Evolutionary conservation across 2,888 invertebrate species (phyloP), one percentile per base, ranked within the genome.

Genomic region (Hydriomena furcata): DNA sequence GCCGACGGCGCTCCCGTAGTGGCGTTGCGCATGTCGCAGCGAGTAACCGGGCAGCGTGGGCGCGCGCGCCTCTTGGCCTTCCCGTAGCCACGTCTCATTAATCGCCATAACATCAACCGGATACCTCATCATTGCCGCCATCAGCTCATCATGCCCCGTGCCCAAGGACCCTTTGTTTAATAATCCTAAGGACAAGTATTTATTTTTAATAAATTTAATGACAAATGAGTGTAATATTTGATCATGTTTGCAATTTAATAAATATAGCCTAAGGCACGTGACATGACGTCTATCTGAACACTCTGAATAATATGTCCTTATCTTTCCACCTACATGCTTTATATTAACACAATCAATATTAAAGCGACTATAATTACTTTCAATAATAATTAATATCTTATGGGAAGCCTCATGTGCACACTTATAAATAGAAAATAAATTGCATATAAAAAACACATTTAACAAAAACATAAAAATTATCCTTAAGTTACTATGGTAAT

Each of bases 141-240:
- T 5, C 5, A 61, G 28, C 23, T 66, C 66, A 17, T 66, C 66
- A 7, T 46, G 32, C 1, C 60, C 61, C 0, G 61, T 61, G 23
- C 63, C 59, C 10, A 66, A 25, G 1, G 66, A 66, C 8, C 64
- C 12, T 1, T 54, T 50, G 32, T 66, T 63, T 7, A 65, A 7
- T 7, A 63, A 41, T 6, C 61, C 63, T 13, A 64, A 21, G 24
- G 24, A 56, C 32, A 61, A 52, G 38, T 17, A 34, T 17, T 41
- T 58, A 2, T 36, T 28, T 2, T 35, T 36, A 17, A 8, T 28
- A 24, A 30, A 45, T 24, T 37, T n/a, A 7, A 36, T 36, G 5
- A 24, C 30, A 23, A 30, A 37, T 0, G 42, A 36, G 20, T 12
- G 31, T 6, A 35, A 12, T 2, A 7, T 23, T 34, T 24, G 21